Percentiles rank a stretch among this genome's conserved stretches.
phyloP scores from a whole-genome alignment of 2,797 vertebrate species.

The Pseudochirops corinnae region DNA sequence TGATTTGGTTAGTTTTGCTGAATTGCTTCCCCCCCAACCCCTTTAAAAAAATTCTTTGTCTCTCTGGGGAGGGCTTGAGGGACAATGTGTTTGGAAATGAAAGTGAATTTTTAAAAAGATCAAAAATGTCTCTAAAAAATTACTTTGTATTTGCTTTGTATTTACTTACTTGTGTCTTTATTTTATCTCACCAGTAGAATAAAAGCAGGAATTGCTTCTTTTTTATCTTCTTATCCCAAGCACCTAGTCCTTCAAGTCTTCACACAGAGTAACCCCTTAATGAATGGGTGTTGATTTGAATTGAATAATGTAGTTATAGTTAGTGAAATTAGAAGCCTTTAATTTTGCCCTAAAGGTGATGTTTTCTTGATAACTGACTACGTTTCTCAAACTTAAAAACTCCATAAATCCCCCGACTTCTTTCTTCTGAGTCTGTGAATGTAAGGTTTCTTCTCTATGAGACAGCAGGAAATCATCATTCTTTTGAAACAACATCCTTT shows the following conservation, averaged over 20 bases:
- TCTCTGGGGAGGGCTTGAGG: not conserved
- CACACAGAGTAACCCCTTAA: not conserved
- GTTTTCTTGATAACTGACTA: not conserved
- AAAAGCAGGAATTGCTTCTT: not conserved
- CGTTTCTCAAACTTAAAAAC: not conserved
- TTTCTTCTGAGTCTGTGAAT: accelerated
- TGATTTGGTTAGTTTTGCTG: not conserved
- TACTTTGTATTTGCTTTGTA: not conserved
- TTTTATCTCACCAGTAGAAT: not conserved
- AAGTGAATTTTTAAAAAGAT: not conserved
- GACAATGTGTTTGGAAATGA: not conserved
- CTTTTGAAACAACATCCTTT: not conserved
- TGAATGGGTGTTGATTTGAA: not conserved
- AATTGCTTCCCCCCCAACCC: not conserved
- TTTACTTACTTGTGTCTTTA: not conserved
- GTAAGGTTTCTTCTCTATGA: not conserved
- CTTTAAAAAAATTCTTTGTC: not conserved
- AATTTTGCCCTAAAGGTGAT: not conserved
- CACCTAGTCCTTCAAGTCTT: not conserved
- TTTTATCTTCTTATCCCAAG: not conserved
- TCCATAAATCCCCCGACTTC: not conserved
- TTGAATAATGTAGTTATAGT: not conserved
- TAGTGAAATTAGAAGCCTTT: not conserved
- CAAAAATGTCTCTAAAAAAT: not conserved
- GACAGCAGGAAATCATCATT: not conserved